Base-by-base conservation (phyloP, 2,113 vertebrate genomes). In the Etheostoma cragini region DNA sequence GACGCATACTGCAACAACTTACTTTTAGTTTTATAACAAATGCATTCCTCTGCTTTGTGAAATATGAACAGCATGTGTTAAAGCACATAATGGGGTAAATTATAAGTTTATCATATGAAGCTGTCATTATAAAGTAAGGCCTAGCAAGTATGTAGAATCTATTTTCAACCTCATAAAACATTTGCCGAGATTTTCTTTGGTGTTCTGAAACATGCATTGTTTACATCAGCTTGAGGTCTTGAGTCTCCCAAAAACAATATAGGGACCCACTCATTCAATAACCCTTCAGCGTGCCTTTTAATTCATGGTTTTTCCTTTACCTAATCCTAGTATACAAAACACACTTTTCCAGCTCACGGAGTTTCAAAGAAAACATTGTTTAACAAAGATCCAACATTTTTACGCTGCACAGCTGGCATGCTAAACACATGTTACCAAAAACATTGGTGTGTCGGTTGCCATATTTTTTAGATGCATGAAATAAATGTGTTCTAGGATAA, bases 381-480 rank as follows among this genome's bases (percentile, higher is more conserved):
- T 22, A n/a, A 53, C 6, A 1, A 66, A 21, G 11, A 52, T 33
- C 5, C 45, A n/a, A 56, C 21, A 70, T 38, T 54, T 70, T 12
- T 70, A 42, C 1, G 16, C 24, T 2, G 13, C 68, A 30, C 56
- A 52, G 6, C 26, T 35, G 19, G 5, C 26, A 58, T 14, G 53
- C 15, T 21, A 4, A 24, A 16, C 3, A 42, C 50, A 22, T 5
- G 16, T 42, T 22, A 58, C 24, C 11, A 24, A 46, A 53, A 17
- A 21, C 8, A 16, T 5, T 24, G 1, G 8, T 53, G 49, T 30
- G 24, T 35, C 46, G 16, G 15, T 30, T 57, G 15, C 1, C 24
- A 72, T 35, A 60, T 52, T 67, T 53, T 67, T 14, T 58, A 68
- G 4, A 47, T 56, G 15, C 21, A 11, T 49, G 8, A 67, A 62